Evolutionary conservation across 2,797 vertebrate species (phyloP), one percentile per base, ranked within the genome.

Genomic region (Macrochelys suwanniensis): DNA sequence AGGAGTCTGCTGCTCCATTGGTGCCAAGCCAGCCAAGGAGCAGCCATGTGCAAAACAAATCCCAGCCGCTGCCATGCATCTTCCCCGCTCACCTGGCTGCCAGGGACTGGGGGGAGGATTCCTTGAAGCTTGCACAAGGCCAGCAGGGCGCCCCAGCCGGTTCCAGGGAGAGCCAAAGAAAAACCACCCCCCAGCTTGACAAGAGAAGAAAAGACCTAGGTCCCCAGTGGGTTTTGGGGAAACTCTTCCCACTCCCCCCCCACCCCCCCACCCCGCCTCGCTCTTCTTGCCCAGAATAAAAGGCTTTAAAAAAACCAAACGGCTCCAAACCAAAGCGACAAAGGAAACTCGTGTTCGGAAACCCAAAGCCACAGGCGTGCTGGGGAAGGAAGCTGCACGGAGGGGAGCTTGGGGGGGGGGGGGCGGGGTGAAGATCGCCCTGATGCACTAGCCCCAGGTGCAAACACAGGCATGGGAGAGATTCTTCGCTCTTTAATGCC

Each of bases 391-490:
- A 42, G 81, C 42, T 51, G 23, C 57, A 86, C 37, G 84, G 84
- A 33, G 95, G 81, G 26, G 56, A 5, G 10, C 56, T 26, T 57
- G 25, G 4, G 26, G 5, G 1, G 25, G 84, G 57, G 54, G 74
- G 90, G 37, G 93, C 57, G 89, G 47, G 23, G 87, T 31, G 91
- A 88, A 93, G 83, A 91, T 74, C 87, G 87, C 80, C 94, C 91
- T 65, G 90, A 78, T 88, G 81, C n/a, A 21, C 19, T 33, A 71
- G n/a, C n/a, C n/a, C 19, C n/a, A 71, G 65, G n/a, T 21, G 65
- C 10, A 23, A 37, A 42, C 4, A 21, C n/a, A 42, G 19, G n/a
- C n/a, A 71, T n/a, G 65, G 65, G n/a, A 71, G 9, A 37, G 65
- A 42, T 21, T 37, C n/a, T 42, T 37, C 1, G 17, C n/a, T 42